Conservation (phyloP, 2,797 vertebrate species). For the Xenopus petersii region DNA sequence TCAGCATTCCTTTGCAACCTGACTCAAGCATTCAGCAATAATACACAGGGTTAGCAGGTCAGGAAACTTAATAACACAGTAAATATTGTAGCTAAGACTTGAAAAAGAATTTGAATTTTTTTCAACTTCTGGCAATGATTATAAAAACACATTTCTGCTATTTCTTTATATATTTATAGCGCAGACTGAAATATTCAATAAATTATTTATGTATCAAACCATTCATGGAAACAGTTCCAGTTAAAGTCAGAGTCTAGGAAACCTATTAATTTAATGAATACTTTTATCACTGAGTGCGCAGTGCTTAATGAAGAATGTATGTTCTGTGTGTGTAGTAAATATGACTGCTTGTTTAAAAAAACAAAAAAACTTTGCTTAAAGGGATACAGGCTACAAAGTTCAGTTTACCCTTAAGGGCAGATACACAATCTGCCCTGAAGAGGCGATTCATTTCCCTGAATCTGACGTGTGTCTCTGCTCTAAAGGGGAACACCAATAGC, state of each 20-base stretch:
- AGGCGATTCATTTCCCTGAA: no score
- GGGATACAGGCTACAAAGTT: no score
- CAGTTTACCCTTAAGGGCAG: no score
- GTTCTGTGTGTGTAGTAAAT: no score
- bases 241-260: conserved; percentile 46
- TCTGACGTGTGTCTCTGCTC: no score
- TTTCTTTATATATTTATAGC: conserved; percentile 49
- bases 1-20: conserved; percentile 1
- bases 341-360: no score
- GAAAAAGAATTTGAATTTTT: conserved; percentile 40
- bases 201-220: conserved; percentile 26
- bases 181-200: conserved; percentile 42
- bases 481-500: no score
- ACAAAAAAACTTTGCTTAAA: no score
- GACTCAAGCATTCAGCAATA: conserved; percentile 5
- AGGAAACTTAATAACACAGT: conserved; percentile 34
- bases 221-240: conserved; percentile 17
- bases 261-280: conserved; percentile 46
- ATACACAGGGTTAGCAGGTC: conserved; percentile 23
- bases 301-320: conserved; percentile 7
- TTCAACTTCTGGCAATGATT: conserved; percentile 51
- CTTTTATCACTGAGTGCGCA: conserved; percentile 21
- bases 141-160: conserved; percentile 49
- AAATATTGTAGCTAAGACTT: conserved; percentile 44
- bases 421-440: no score